Evolutionary conservation across 2,113 vertebrate species (phyloP).

Genomic region (Equus quagga): DNA sequence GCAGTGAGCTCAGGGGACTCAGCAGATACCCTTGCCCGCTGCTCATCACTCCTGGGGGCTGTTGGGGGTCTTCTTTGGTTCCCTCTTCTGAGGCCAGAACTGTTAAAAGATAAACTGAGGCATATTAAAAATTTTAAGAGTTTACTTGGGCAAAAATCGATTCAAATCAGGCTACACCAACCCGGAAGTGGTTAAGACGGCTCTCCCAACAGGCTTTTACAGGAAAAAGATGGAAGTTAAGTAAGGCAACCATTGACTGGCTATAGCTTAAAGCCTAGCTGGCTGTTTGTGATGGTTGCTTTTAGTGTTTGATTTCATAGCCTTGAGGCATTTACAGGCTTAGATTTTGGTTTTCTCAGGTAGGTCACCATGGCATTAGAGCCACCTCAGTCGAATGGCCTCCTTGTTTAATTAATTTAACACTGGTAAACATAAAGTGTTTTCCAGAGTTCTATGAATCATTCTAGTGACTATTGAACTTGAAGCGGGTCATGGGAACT

Average conservation of each 20-base stretch:
- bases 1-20: background rate
- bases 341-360: background rate
- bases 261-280: background rate
- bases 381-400: background rate
- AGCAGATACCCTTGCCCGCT: background rate
- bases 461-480: background rate
- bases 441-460: background rate
- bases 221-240: background rate
- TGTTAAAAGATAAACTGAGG: background rate
- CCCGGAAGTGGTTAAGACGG: background rate
- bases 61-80: background rate
- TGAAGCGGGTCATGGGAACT: background rate
- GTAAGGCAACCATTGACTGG: background rate
- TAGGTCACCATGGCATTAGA: too few relatives aligned
- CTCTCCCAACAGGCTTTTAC: too few relatives aligned
- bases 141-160: background rate
- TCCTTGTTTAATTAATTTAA: background rate
- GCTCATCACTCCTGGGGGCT: background rate
- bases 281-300: background rate
- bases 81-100: background rate
- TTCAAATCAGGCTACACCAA: background rate
- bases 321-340: background rate
- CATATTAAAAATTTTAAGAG: background rate
- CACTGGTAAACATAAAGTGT: background rate
- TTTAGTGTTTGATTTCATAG: background rate